Percentiles rank a stretch among this genome's conserved stretches.
Conservation (phyloP, 2,113 vertebrate species). For the Arizona elegans region DNA sequence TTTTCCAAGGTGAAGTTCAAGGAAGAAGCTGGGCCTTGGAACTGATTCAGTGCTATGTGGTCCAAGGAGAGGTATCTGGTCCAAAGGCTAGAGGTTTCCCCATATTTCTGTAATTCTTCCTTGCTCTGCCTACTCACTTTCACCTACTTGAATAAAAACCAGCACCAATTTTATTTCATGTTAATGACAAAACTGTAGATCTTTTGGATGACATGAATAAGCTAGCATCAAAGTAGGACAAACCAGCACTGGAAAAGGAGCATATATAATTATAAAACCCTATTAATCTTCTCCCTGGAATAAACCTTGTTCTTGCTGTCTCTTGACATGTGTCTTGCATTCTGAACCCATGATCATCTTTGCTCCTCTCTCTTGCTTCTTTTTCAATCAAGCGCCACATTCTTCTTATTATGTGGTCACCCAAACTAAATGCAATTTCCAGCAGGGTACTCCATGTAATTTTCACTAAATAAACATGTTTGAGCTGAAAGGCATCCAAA, state of each 20-base stretch:
- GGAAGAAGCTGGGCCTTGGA: background rate
- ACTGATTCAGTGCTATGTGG: background rate
- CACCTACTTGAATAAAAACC: background rate
- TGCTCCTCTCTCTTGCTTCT: slow-evolving; percentile 6
- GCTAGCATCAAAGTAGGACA: background rate
- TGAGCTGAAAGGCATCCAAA: background rate
- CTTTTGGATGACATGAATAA: background rate
- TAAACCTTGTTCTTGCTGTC: slow-evolving; percentile 4
- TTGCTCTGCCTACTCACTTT: background rate
- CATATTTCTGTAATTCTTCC: background rate
- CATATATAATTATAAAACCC: background rate
- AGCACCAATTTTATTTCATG: background rate
- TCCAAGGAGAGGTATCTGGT: background rate
- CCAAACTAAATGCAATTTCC: slow-evolving; percentile 15
- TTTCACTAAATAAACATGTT: slow-evolving; percentile 19
- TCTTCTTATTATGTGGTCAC: slow-evolving; percentile 14
- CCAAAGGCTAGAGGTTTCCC: background rate
- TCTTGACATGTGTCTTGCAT: slow-evolving; percentile 14
- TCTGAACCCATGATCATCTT: slow-evolving; percentile 13
- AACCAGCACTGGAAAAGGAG: background rate
- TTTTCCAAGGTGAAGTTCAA: background rate
- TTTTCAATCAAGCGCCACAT: slow-evolving; percentile 1
- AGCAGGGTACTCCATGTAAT: background rate
- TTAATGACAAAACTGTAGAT: background rate
- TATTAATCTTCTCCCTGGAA: background rate